phyloP scores from a whole-genome alignment of 2,797 vertebrate species.

The Paguma larvata region DNA sequence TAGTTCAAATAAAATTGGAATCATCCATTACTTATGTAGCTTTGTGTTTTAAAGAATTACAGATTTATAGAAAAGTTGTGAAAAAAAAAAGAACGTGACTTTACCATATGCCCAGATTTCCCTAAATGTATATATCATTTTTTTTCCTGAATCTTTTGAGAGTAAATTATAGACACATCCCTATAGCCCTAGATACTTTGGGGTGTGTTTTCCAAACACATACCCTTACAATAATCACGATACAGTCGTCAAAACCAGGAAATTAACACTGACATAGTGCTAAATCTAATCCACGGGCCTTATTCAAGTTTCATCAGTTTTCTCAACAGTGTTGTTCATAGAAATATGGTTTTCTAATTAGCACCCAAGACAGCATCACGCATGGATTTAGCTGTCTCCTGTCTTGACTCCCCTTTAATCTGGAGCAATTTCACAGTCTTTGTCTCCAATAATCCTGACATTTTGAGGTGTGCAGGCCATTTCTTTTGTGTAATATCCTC shows the following conservation, averaged over 20 bases:
- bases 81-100: not conserved
- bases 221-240: not conserved
- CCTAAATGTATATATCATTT: not conserved
- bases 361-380: too few species aligned
- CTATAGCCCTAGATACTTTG: not conserved
- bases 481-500: not conserved
- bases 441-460: not conserved
- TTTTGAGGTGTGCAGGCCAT: not conserved
- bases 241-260: not conserved
- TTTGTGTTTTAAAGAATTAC: not conserved
- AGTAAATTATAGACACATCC: not conserved
- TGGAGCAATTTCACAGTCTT: not conserved
- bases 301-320: not conserved
- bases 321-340: too few species aligned
- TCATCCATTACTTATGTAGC: not conserved
- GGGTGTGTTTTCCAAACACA: not conserved
- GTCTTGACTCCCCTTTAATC: not conserved
- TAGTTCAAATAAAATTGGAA: not conserved
- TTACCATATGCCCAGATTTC: not conserved
- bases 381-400: not conserved
- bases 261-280: not conserved
- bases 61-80: not conserved
- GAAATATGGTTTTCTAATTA: not conserved
- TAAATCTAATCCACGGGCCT: not conserved
- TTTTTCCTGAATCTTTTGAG: not conserved